These are phyloP conservation scores for Schizaphis graminum DNA, from an alignment of 2,888 invertebrate species.

Conservation along the genomic window DNA sequence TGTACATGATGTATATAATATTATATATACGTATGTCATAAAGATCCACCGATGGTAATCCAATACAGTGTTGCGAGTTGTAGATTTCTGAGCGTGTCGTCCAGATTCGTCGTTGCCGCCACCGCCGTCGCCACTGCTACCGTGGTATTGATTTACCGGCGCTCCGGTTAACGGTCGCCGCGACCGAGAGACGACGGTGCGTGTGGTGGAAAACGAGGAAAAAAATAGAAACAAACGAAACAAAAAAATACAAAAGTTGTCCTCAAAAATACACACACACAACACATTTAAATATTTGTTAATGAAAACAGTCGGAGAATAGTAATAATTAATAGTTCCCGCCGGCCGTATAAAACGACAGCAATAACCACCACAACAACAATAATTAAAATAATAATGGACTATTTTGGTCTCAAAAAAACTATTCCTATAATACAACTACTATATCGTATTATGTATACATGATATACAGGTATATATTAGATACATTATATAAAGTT, in stretches of 20 bases:
- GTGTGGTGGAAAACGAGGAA: not conserved
- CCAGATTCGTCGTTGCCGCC: not conserved
- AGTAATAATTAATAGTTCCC: not conserved
- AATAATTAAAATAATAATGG: not conserved
- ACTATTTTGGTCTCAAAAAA: not conserved
- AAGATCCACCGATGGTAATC: not conserved
- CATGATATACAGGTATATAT: too few species aligned
- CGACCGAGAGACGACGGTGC: not conserved
- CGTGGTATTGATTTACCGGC: constrained; percentile 48
- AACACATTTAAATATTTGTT: not conserved
- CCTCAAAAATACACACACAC: not conserved
- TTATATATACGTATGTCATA: not conserved
- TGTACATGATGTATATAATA: not conserved
- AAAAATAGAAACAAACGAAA: not conserved
- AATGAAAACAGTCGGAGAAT: constrained; percentile 19
- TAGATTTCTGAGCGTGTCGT: constrained; percentile 1
- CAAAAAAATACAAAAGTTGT: not conserved
- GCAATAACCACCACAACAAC: not conserved
- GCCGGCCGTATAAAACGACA: not conserved
- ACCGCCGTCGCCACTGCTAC: not conserved
- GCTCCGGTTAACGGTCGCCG: constrained; percentile 32
- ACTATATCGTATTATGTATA: not conserved
- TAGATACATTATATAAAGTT: not conserved
- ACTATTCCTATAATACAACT: not conserved
- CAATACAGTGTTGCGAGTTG: not conserved